Percentiles rank a stretch among this genome's conserved stretches.
Evolutionary conservation across 2,888 invertebrate genomes (phyloP).

Genomic region (Hirtodrosophila duncani): DNA sequence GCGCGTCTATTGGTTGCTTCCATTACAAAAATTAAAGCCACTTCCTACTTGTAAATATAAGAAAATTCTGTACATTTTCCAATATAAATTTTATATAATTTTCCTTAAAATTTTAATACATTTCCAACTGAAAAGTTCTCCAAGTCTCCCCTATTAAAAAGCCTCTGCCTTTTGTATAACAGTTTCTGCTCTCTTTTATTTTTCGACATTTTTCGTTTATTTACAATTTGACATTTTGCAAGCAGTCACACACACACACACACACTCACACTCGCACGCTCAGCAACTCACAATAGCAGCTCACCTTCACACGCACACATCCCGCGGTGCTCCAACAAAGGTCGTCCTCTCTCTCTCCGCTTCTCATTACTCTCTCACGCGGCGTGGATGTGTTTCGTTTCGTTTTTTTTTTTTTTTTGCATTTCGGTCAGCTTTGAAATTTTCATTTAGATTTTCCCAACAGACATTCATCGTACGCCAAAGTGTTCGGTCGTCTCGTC

Average conservation of each 20-base stretch:
- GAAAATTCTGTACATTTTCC: no score
- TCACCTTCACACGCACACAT: slow-evolving; percentile 51
- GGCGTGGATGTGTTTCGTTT: not conserved
- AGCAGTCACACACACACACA: slow-evolving; percentile 31
- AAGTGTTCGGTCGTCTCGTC: slow-evolving; percentile 56
- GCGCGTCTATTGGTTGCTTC: no score
- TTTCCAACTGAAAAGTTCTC: no score
- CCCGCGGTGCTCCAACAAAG: slow-evolving; percentile 39
- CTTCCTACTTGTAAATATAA: no score
- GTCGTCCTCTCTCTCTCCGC: slow-evolving; percentile 21
- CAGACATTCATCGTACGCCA: slow-evolving; percentile 61
- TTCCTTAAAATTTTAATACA: no score
- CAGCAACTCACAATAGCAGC: slow-evolving; percentile 33
- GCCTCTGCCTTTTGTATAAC: slow-evolving; percentile 52
- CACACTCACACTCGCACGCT: slow-evolving; percentile 14
- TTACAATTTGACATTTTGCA: slow-evolving; percentile 70
- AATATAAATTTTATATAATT: no score
- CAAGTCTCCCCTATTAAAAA: slow-evolving; percentile 2
- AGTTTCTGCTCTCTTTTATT: no score
- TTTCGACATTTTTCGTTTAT: slow-evolving; percentile 59
- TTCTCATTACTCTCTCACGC: slow-evolving; percentile 3
- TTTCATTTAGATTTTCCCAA: slow-evolving; percentile 63
- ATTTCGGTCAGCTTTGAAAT: slow-evolving; percentile 39
- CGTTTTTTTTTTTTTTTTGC: slow-evolving; percentile 10
- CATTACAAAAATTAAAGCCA: no score